phyloP scores from a whole-genome alignment of 35 echinoderm and acorn worm species.

The Heliocidaris erythrogramma region DNA sequence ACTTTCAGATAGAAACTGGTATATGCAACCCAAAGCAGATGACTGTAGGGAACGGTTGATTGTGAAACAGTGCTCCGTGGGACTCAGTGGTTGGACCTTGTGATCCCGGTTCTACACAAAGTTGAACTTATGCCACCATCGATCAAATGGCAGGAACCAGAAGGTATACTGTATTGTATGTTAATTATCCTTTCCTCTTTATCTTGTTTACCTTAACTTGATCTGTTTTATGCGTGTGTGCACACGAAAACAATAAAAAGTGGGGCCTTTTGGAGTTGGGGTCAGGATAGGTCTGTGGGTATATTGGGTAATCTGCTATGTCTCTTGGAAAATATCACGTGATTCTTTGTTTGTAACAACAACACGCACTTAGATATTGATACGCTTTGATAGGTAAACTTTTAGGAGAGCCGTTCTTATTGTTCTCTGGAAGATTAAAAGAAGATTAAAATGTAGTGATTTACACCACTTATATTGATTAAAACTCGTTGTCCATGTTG shows the following conservation, averaged over 20 bases:
- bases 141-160: neutral
- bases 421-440: neutral
- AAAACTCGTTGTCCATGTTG: no score
- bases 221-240: neutral
- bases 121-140: neutral
- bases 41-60: neutral
- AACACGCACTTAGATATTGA: neutral
- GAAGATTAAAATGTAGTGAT: no score
- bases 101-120: neutral
- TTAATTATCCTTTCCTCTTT: neutral
- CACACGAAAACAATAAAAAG: neutral
- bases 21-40: neutral
- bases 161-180: neutral
- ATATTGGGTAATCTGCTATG: neutral
- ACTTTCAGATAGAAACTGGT: neutral
- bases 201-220: neutral
- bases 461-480: no score
- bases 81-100: neutral
- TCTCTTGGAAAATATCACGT: neutral
- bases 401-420: neutral
- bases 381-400: neutral
- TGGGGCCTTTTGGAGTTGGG: neutral
- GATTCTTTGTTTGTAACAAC: neutral
- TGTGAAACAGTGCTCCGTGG: neutral
- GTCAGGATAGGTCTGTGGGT: neutral